A percentile compares a stretch with the other conserved stretches of the same genome.
Conservation (phyloP, 2,888 invertebrate species). For the Xanthorhoe designata region DNA sequence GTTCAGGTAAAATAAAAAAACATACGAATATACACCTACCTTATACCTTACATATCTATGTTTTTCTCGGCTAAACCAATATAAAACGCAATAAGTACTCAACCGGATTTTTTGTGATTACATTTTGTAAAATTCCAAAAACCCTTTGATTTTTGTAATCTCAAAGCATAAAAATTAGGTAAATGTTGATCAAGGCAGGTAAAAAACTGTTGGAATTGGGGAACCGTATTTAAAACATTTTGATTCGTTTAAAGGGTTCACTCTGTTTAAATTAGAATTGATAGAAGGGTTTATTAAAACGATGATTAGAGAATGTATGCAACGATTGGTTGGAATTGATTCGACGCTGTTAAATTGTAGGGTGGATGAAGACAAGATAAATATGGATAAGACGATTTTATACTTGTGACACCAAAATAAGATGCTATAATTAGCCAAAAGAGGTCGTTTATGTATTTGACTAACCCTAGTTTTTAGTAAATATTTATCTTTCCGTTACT, state of each 20-base stretch:
- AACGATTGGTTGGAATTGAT: constrained; percentile 59
- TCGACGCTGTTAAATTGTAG: constrained; percentile 45
- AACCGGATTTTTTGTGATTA: neutral
- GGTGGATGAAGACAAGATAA: neutral
- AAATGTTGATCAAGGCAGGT: constrained; percentile 16
- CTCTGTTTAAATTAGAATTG: constrained; percentile 31
- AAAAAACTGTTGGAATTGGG: neutral
- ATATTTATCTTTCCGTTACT: too few species aligned
- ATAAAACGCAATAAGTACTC: neutral
- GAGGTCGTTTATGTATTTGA: too few species aligned
- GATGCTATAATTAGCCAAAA: too few species aligned
- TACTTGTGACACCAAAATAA: too few species aligned
- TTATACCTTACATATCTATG: too few species aligned
- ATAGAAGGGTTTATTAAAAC: constrained; percentile 38
- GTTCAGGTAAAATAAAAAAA: neutral
- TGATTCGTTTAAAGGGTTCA: constrained; percentile 8
- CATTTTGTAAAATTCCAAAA: constrained; percentile 6
- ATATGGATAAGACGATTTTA: constrained; percentile 32
- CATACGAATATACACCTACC: too few species aligned
- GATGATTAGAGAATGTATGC: constrained; percentile 41
- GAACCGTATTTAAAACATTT: neutral
- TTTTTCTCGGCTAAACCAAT: neutral
- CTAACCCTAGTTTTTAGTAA: too few species aligned
- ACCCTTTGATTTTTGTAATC: constrained; percentile 11
- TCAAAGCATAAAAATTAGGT: neutral